Evolutionary conservation across 2,888 invertebrate species (phyloP).

Genomic region (Lottia scabra): DNA sequence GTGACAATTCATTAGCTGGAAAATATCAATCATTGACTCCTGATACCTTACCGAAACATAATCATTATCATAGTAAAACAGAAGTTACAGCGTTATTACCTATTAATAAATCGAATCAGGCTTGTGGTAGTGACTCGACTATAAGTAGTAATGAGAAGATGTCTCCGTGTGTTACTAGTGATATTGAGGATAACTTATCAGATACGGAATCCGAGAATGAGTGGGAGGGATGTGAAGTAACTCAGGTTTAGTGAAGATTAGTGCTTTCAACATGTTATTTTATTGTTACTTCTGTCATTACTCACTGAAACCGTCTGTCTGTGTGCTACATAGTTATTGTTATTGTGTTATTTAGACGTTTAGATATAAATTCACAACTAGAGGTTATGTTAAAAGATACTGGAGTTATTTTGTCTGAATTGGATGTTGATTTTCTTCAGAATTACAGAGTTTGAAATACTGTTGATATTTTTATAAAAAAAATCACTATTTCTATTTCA

Average conservation of each 20-base stretch:
- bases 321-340: too few relatives aligned
- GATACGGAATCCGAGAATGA: constrained; percentile 60
- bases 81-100: background rate
- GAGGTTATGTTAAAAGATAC: too few relatives aligned
- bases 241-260: constrained; percentile 39
- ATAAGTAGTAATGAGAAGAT: constrained; percentile 46
- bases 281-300: too few relatives aligned
- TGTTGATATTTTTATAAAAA: too few relatives aligned
- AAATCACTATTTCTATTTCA: too few relatives aligned
- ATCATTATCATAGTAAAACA: background rate
- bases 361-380: too few relatives aligned
- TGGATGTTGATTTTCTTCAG: too few relatives aligned
- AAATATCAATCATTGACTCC: constrained; percentile 18
- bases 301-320: too few relatives aligned
- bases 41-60: background rate
- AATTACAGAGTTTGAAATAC: too few relatives aligned
- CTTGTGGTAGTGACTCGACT: constrained; percentile 28
- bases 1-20: constrained; percentile 19
- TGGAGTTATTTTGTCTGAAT: too few relatives aligned
- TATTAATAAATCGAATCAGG: background rate
- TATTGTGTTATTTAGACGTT: too few relatives aligned
- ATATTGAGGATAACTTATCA: constrained; percentile 51
- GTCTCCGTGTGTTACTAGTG: background rate
- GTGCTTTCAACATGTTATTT: too few relatives aligned
- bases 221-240: constrained; percentile 59